These are phyloP conservation scores for Rhinogobio ventralis DNA, from an alignment of 2,797 vertebrate genomes.

Conservation along the genomic window DNA sequence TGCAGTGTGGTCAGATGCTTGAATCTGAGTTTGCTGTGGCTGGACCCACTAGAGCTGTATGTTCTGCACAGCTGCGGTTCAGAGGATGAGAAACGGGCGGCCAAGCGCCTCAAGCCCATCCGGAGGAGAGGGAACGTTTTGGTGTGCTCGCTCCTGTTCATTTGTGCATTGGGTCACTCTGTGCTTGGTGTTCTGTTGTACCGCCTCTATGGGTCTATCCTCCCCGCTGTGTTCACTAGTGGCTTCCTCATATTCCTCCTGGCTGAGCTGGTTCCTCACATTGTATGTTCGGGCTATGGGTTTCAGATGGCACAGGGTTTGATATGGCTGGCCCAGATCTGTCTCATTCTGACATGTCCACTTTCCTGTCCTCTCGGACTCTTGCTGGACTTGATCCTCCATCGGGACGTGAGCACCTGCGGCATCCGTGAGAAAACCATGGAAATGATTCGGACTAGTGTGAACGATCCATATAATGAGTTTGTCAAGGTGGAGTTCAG, in stretches of 20 bases:
- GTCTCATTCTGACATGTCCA: conserved; percentile 84
- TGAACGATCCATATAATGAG: conserved; percentile 88
- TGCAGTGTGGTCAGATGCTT: conserved; percentile 80
- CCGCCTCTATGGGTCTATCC: conserved; percentile 73
- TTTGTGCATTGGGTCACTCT: conserved; percentile 82
- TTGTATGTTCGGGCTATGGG: conserved; percentile 85
- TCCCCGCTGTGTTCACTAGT: conserved; percentile 79
- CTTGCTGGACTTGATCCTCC: conserved; percentile 82
- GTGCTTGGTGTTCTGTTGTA: conserved; percentile 83
- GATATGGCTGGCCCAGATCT: conserved; percentile 86
- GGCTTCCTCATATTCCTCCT: conserved; percentile 83
- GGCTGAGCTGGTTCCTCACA: conserved; percentile 84
- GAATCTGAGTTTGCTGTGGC: conserved; percentile 84
- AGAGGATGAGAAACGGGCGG: conserved; percentile 83
- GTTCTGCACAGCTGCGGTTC: conserved; percentile 88
- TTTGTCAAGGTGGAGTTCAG: conserved; percentile 90
- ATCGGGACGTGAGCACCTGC: conserved; percentile 82
- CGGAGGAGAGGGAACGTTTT: conserved; percentile 86
- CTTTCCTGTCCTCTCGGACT: conserved; percentile 86
- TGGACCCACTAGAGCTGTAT: conserved; percentile 88
- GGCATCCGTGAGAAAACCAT: conserved; percentile 79
- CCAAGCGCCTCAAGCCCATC: conserved; percentile 84
- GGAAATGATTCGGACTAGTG: conserved; percentile 84
- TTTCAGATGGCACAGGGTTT: conserved; percentile 83
- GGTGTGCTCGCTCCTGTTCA: conserved; percentile 83